Base-by-base conservation (phyloP, 2,888 invertebrate species). In the Disparrhopalites patrizii region DNA sequence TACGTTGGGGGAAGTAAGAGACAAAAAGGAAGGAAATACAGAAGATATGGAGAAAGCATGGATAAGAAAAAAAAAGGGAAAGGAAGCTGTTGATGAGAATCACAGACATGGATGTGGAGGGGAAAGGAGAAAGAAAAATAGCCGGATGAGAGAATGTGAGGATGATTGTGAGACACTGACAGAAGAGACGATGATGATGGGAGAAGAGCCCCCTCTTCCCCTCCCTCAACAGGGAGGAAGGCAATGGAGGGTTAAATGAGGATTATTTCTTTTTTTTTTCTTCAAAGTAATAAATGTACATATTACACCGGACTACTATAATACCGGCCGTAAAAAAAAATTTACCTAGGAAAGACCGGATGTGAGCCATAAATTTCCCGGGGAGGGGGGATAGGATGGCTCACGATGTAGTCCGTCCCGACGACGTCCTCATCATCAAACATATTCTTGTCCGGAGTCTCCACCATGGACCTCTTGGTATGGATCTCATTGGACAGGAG, bases 261-360 rank as follows among this genome's bases (percentile, higher is more conserved):
- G n/a, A n/a, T n/a, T n/a, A n/a, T n/a, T n/a, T n/a, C n/a, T n/a
- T n/a, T n/a, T n/a, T n/a, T n/a, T n/a, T n/a, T n/a, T n/a, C n/a
- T n/a, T n/a, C n/a, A n/a, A n/a, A 13, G 51, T 13, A 50, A 50
- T 10, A 10, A 10, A 15, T 15, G 51, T 50, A 50, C 13, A 18
- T 10, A 15, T 13, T 10, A 50, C 10, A 15, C 8, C 8, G 20
- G 51, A 13, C 20, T 56, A 5, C 20, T 56, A 15, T 33, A 28
- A 15, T n/a, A n/a, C n/a, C n/a, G n/a, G n/a, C n/a, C n/a, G n/a
- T n/a, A n/a, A n/a, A 8, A 15, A 36, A 18, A 54, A 23, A 28
- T 62, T 66, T 74, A 75, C 70, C 75, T 71, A n/a, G 75, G 75
- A 65, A 74, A 75, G 62, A 75, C 74, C 23, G 73, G 71, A 58